Conservation (phyloP, 2,888 invertebrate genomes). For the Amaurobius ferox region DNA sequence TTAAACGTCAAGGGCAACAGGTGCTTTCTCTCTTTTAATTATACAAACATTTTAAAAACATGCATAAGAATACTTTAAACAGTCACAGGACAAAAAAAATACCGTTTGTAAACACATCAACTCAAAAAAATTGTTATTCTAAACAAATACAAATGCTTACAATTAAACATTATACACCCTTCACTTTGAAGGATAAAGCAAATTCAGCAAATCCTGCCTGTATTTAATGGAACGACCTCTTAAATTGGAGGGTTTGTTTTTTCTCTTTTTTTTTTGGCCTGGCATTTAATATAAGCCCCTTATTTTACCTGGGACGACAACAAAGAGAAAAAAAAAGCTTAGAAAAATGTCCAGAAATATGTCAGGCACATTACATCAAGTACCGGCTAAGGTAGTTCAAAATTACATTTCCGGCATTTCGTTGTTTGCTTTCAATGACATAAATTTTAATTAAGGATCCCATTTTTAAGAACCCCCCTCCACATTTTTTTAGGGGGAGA, state of each 20-base stretch:
- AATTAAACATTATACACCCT: neutral
- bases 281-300: neutral
- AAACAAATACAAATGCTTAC: neutral
- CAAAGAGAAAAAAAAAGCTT: slow-evolving; percentile 9
- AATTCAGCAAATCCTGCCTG: neutral
- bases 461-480: slow-evolving; percentile 21
- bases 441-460: slow-evolving; percentile 66
- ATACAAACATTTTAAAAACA: neutral
- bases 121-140: neutral
- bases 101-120: too few species aligned
- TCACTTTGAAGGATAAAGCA: neutral
- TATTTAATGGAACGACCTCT: neutral
- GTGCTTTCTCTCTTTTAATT: neutral
- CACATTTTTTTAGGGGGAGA: slow-evolving; percentile 8
- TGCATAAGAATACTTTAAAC: too few species aligned
- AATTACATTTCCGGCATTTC: slow-evolving; percentile 56
- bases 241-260: neutral
- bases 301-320: neutral
- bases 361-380: slow-evolving; percentile 41
- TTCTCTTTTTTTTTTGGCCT: neutral
- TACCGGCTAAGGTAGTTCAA: slow-evolving; percentile 32
- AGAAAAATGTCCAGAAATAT: slow-evolving; percentile 16
- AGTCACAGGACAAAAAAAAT: too few species aligned
- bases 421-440: slow-evolving; percentile 60
- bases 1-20: neutral